Base-by-base conservation (phyloP, 2,888 invertebrate species). In the Azorinus chamasolen region DNA sequence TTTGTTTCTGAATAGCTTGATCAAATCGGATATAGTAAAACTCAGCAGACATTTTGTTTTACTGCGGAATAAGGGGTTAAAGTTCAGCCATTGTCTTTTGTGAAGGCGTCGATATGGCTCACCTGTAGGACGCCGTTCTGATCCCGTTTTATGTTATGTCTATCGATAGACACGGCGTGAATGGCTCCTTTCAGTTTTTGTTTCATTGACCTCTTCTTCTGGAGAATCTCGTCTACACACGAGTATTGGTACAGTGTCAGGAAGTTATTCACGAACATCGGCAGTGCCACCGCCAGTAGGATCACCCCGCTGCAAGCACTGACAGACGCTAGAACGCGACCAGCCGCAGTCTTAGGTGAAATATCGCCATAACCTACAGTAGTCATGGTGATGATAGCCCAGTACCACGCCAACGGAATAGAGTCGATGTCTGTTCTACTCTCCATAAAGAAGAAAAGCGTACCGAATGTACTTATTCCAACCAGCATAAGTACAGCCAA, bases 291-390 rank as follows among this genome's bases (percentile, higher is more conserved):
- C 8, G 84, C 69, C n/a, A 84, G 48, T 10, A 83, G 39, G 10
- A 84, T 53, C 2, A 85, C 75, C 4, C 81, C 84, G 14, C 55
- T 65, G 0, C 83, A 43, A 5, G 84, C 77, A 53, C 79, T 68
- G 6, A 71, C 10, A 10, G 75, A 27, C 0, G 77, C 81, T 0
- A 79, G 45, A 16, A 81, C 16, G 27, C 65, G 43, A 14, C 84
- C 84, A 0, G 24, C n/a, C 1, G 57, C 53, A 1, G 81, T 69
- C 39, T 73, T 58, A 2, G 83, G 83, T 41, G 69, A 54, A 16
- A 83, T 22, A 54, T 85, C 84, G 22, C 84, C 84, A 54, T 83
- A 85, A 8, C 83, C 83, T 5, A 85, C 81, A 0, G 84, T 85
- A 58, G 84, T 85, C 65, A 83, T 53, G 16, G 84, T 85, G 37